Percentiles rank a stretch among this genome's conserved stretches.
Conservation (phyloP, 1,140 invertebrate genomes). For the Lysiphlebus fabarum region DNA sequence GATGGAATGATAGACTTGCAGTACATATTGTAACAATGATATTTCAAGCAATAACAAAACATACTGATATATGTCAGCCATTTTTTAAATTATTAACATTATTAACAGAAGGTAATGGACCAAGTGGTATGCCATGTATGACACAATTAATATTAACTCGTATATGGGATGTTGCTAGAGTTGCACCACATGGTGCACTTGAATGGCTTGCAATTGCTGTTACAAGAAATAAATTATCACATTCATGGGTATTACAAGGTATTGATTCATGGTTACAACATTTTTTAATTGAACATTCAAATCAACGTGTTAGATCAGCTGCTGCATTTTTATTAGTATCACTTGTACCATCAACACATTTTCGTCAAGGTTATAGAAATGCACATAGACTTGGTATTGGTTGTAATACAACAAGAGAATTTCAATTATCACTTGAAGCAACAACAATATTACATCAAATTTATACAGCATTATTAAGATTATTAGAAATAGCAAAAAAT, state of each 20-base stretch:
- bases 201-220: conserved; percentile 84
- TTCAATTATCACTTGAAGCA: conserved; percentile 67
- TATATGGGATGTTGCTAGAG: conserved; percentile 88
- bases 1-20: conserved; percentile 84
- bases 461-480: conserved; percentile 72
- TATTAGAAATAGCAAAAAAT: conserved; percentile 77
- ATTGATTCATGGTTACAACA: conserved; percentile 87
- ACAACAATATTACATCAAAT: conserved; percentile 79
- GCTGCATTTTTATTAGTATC: conserved; percentile 84
- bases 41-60: conserved; percentile 83
- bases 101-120: conserved; percentile 71
- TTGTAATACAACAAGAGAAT: conserved; percentile 49
- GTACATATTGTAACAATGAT: conserved; percentile 83
- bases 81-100: conserved; percentile 88
- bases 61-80: conserved; percentile 83
- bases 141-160: conserved; percentile 81
- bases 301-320: conserved; percentile 80
- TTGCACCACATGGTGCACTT: conserved; percentile 83
- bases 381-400: conserved; percentile 56
- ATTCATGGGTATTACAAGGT: conserved; percentile 82
- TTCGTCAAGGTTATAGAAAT: conserved; percentile 78
- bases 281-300: conserved; percentile 80
- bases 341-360: conserved; percentile 82
- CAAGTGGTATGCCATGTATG: conserved; percentile 77
- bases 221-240: conserved; percentile 83